phyloP scores from a whole-genome alignment of 2,113 vertebrate genomes.

The Ascaphus truei region DNA sequence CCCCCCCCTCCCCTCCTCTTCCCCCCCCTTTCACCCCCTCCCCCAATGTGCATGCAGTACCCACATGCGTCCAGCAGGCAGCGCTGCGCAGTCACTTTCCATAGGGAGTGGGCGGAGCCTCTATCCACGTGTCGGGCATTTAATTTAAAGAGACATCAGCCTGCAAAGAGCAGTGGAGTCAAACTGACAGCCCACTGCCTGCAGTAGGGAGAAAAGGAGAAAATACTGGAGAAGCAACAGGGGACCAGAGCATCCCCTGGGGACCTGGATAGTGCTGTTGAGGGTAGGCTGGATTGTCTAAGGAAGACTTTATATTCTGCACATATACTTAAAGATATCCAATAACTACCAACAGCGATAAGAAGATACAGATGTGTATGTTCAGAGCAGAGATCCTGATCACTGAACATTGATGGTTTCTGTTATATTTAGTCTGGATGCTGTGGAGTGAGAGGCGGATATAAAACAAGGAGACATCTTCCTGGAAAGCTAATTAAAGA shows the following conservation, averaged over 20 bases:
- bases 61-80: constrained; percentile 36
- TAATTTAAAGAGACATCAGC: constrained; percentile 37
- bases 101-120: background rate
- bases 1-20: background rate
- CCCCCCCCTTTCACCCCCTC: constrained; percentile 28
- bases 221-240: background rate
- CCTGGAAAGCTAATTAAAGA: no score
- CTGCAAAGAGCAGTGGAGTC: background rate
- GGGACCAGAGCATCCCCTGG: constrained; percentile 6
- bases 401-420: no score
- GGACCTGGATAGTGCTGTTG: background rate
- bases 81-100: constrained; percentile 42
- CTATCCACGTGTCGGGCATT: constrained; percentile 7
- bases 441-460: no score
- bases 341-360: no score
- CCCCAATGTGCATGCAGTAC: background rate
- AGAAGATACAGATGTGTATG: no score
- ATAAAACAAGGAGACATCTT: no score
- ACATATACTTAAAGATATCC: no score
- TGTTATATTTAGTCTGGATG: no score
- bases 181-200: background rate
- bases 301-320: no score
- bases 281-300: background rate
- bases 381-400: no score
- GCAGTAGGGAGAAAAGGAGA: background rate